phyloP scores from a whole-genome alignment of 2,797 vertebrate genomes.

The Ctenochaetus hawaiiensis region DNA sequence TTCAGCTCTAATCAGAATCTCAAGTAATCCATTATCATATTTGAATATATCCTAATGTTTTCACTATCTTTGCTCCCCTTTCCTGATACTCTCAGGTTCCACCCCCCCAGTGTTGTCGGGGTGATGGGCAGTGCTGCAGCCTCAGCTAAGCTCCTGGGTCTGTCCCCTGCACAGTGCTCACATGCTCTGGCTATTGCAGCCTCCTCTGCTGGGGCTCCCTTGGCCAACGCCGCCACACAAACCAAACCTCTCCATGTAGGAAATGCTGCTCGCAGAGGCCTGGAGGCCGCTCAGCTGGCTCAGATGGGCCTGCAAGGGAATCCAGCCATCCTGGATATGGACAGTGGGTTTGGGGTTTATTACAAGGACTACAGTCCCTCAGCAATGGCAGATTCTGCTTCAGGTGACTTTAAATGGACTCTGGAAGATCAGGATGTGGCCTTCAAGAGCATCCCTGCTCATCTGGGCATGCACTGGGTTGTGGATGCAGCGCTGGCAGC shows the following conservation, averaged over 20 bases:
- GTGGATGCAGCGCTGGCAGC: slow-evolving; percentile 88
- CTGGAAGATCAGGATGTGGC: slow-evolving; percentile 93
- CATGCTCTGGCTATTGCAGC: slow-evolving; percentile 92
- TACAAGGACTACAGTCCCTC: slow-evolving; percentile 90
- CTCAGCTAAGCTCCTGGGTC: slow-evolving; percentile 89
- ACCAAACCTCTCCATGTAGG: slow-evolving; percentile 94
- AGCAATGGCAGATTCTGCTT: slow-evolving; percentile 71
- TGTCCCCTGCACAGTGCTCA: slow-evolving; percentile 84
- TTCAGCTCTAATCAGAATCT: neutral
- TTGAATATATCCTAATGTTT: neutral
- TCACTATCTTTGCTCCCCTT: neutral
- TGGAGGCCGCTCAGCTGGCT: slow-evolving; percentile 91
- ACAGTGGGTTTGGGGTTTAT: slow-evolving; percentile 91
- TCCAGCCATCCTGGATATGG: slow-evolving; percentile 88
- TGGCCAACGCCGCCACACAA: slow-evolving; percentile 94
- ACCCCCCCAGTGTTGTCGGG: slow-evolving; percentile 93
- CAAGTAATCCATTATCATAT: neutral
- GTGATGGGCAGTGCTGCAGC: slow-evolving; percentile 94
- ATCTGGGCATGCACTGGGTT: slow-evolving; percentile 94
- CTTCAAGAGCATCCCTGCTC: slow-evolving; percentile 92
- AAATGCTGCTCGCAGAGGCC: slow-evolving; percentile 89
- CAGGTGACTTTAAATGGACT: slow-evolving; percentile 87
- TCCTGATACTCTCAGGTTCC: slow-evolving; percentile 86
- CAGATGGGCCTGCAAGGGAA: slow-evolving; percentile 90
- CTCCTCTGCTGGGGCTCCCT: slow-evolving; percentile 92